phyloP scores from a whole-genome alignment of 2,113 vertebrate species.

The Strix aluco region DNA sequence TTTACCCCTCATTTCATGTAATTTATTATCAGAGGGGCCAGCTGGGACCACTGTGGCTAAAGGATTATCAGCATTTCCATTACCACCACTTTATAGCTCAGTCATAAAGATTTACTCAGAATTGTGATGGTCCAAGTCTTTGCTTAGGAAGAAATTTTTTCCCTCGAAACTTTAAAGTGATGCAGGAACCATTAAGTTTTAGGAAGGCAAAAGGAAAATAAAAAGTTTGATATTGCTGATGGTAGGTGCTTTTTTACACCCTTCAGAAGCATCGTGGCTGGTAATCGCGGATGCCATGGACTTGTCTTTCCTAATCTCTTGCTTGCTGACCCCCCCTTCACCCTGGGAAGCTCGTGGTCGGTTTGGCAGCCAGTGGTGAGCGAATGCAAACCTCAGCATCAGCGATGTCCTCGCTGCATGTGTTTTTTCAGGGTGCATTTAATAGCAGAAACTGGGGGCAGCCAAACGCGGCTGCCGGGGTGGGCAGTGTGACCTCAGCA shows the following conservation, averaged over 20 bases:
- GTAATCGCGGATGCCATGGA: background rate
- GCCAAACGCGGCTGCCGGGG: accelerated
- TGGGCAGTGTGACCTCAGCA: accelerated
- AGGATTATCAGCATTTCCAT: background rate
- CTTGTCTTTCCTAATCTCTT: background rate
- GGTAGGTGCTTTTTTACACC: background rate
- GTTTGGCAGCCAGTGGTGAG: background rate
- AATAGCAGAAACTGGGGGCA: background rate
- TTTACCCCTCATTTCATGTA: background rate
- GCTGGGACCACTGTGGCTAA: background rate
- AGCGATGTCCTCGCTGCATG: accelerated
- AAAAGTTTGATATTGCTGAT: background rate
- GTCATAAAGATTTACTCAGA: background rate
- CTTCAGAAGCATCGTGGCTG: too few species aligned
- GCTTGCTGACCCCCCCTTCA: accelerated
- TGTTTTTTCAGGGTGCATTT: background rate
- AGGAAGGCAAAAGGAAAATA: background rate
- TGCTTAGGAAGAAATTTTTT: background rate
- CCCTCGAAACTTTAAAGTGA: background rate
- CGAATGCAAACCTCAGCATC: accelerated
- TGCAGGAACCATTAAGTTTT: background rate
- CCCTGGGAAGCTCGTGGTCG: background rate
- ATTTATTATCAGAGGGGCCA: conserved; percentile 13
- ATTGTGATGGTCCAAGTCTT: background rate
- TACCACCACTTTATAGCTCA: background rate